A percentile compares a stretch with the other conserved stretches of the same genome.
These are phyloP conservation scores for Herpetotheres cachinnans DNA, from an alignment of 2,113 vertebrate species.

Conservation along the genomic window DNA sequence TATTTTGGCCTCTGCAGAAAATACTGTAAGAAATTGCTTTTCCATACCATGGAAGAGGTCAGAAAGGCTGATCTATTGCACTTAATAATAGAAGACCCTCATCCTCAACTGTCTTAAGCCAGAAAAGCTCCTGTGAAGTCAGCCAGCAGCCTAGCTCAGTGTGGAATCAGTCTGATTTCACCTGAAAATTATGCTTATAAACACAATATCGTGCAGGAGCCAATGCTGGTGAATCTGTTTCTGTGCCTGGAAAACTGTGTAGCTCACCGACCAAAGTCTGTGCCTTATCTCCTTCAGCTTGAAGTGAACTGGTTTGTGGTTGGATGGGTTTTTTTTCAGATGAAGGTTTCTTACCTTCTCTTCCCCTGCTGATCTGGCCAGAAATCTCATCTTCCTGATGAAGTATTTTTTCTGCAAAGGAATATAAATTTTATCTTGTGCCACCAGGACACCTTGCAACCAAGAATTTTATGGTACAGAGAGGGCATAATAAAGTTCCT, in stretches of 20 bases:
- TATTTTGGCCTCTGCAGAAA: neutral
- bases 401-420: neutral
- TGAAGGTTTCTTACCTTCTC: neutral
- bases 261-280: neutral
- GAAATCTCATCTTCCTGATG: neutral
- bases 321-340: neutral
- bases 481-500: neutral
- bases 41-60: neutral
- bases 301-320: neutral
- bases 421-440: neutral
- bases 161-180: neutral
- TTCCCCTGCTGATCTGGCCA: neutral
- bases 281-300: neutral
- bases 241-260: neutral
- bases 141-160: neutral
- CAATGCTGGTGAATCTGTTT: neutral
- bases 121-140: neutral
- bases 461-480: neutral
- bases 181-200: neutral
- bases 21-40: neutral
- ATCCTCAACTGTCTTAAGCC: neutral
- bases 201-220: neutral
- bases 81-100: neutral
- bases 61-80: neutral
- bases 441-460: neutral